Conservation (phyloP, 2,113 vertebrate species). For the Microtus ochrogaster region DNA sequence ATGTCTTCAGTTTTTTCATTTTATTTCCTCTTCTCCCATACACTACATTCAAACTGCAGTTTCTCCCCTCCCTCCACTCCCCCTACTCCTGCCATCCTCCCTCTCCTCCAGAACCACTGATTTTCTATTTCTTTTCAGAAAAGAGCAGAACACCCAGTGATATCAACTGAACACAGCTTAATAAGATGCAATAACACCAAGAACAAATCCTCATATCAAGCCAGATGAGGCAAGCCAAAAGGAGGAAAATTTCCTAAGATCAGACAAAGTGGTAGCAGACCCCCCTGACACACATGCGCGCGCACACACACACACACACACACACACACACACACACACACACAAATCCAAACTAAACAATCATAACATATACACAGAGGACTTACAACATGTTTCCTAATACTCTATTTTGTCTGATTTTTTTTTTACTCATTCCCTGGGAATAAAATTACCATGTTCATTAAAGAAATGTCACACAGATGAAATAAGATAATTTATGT, state of each 20-base stretch:
- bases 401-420: not conserved
- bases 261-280: not conserved
- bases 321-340: too few species aligned
- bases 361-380: not conserved
- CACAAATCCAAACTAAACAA: not conserved
- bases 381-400: not conserved
- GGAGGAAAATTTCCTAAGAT: not conserved
- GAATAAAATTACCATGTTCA: not conserved
- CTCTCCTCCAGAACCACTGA: not conserved
- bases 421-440: not conserved
- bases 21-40: not conserved
- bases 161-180: not conserved
- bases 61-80: not conserved
- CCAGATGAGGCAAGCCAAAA: not conserved
- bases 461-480: not conserved
- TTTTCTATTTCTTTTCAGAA: not conserved
- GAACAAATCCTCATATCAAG: not conserved
- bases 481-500: conserved; percentile 34
- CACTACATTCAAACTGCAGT: not conserved
- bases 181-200: not conserved
- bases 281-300: not conserved
- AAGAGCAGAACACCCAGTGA: not conserved
- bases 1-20: not conserved
- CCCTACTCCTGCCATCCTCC: not conserved
- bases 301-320: too few species aligned